These are phyloP conservation scores for Phrynosoma blainvillii DNA, from an alignment of 2,113 vertebrate genomes.

Conservation along the genomic window DNA sequence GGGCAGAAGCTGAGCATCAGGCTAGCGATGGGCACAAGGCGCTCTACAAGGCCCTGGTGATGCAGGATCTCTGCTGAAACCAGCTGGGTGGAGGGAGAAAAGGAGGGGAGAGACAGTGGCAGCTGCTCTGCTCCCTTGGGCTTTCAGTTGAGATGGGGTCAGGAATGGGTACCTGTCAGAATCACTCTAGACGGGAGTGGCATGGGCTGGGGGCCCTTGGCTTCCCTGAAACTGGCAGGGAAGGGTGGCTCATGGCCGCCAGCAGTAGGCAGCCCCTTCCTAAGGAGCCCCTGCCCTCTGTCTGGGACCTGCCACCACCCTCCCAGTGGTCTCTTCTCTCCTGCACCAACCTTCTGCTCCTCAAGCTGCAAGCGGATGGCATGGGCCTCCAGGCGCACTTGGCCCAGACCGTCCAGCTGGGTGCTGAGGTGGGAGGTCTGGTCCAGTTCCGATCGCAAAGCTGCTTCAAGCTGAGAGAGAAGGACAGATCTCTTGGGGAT, in stretches of 20 bases:
- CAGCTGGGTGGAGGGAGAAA: slow-evolving; percentile 66
- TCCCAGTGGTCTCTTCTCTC: neutral
- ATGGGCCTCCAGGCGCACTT: slow-evolving; percentile 71
- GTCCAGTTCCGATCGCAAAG: slow-evolving; percentile 77
- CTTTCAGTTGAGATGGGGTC: too few relatives aligned
- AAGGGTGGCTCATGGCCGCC: neutral
- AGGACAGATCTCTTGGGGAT: neutral
- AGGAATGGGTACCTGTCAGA: too few relatives aligned
- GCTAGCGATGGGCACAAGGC: slow-evolving; percentile 79
- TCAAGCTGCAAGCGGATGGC: slow-evolving; percentile 77
- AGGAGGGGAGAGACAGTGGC: neutral
- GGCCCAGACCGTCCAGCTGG: slow-evolving; percentile 75
- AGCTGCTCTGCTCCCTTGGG: neutral
- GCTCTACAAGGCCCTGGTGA: slow-evolving; percentile 82
- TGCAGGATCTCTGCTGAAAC: slow-evolving; percentile 86
- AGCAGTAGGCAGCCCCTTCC: too few relatives aligned
- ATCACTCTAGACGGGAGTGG: too few relatives aligned
- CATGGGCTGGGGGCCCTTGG: neutral
- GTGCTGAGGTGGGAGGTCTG: slow-evolving; percentile 65
- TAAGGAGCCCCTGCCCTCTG: too few relatives aligned
- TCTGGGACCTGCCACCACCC: neutral
- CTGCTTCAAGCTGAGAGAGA: slow-evolving; percentile 78
- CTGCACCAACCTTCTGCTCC: slow-evolving; percentile 81
- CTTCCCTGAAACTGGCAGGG: neutral
- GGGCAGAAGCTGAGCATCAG: slow-evolving; percentile 74